Evolutionary conservation across 2,113 vertebrate species (phyloP).

Genomic region (Geothlypis trichas): DNA sequence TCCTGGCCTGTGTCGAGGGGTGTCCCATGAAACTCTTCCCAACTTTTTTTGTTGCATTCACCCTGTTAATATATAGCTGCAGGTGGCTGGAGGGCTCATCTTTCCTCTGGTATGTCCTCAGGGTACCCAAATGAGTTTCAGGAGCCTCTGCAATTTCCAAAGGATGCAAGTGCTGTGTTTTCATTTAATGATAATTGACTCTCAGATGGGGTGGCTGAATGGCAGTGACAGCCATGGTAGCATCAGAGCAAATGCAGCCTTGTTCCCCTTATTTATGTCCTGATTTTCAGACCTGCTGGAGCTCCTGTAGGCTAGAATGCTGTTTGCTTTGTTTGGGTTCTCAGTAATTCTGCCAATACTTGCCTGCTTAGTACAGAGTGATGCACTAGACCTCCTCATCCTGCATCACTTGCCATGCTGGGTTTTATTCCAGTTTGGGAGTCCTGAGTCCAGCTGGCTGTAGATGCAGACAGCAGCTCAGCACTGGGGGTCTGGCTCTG

Average conservation of each 20-base stretch:
- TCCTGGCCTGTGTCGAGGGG: neutral
- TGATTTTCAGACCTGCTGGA: neutral
- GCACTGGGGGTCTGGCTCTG: neutral
- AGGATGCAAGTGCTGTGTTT: neutral
- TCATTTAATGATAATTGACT: neutral
- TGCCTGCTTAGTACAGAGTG: neutral
- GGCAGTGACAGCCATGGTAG: neutral
- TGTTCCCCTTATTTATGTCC: neutral
- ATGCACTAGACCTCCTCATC: neutral
- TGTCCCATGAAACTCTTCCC: neutral
- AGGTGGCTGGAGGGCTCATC: neutral
- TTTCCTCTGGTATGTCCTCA: neutral
- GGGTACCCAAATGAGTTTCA: neutral
- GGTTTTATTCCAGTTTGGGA: neutral
- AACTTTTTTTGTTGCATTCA: neutral
- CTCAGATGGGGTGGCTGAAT: neutral
- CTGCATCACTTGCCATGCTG: neutral
- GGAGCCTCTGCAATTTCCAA: neutral
- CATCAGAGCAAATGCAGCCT: neutral
- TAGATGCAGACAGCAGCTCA: neutral
- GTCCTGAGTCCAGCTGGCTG: neutral
- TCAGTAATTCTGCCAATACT: neutral
- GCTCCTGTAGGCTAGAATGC: neutral
- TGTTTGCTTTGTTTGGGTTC: neutral
- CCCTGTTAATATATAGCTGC: neutral